Evolutionary conservation across 2,113 vertebrate species (phyloP), one percentile per base, ranked within the genome.

Genomic region (Conger conger): DNA sequence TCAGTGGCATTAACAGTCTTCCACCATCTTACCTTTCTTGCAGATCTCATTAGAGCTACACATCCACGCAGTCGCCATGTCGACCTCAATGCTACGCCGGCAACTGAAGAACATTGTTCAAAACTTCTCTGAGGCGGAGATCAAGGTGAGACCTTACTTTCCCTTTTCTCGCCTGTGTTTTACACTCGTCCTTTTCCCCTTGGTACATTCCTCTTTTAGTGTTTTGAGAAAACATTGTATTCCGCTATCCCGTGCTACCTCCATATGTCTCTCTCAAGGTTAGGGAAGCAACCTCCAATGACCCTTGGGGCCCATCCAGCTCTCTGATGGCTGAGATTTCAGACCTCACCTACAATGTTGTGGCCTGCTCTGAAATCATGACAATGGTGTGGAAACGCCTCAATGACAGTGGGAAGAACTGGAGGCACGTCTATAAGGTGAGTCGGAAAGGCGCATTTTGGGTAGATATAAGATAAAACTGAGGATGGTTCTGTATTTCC

Each of bases 361-460:
- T 97, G 30, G 97, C 97, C 80, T 97, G 97, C 91, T 96, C 95
- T 0, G 97, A 98, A 92, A 97, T 98, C 87, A 96, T 97, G 96
- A 95, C 94, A 6, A 97, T 97, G 97, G 94, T 97, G 35, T 97
- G 96, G 96, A 97, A 96, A 87, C 93, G 97, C 5, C 95, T 97
- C 83, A 97, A 96, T 2, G 97, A 97, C 88, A 92, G 93, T 0
- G 97, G 96, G 92, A 97, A 94, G 91, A 97, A 97, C 92, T 97
- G 97, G 97, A 93, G 97, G 85, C 97, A 97, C 16, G 96, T 97
- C 30, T 96, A 97, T 90, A 97, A 97, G 96, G 97, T 96, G n/a
- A 88, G 89, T 40, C 50, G 9, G 40, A 42, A 42, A 42, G 40
- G 40, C 40, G 4, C 4, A 42, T 42, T 42, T 42, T 42, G 40